Evolutionary conservation across 2,113 vertebrate genomes (phyloP).

Genomic region (Pipa parva): DNA sequence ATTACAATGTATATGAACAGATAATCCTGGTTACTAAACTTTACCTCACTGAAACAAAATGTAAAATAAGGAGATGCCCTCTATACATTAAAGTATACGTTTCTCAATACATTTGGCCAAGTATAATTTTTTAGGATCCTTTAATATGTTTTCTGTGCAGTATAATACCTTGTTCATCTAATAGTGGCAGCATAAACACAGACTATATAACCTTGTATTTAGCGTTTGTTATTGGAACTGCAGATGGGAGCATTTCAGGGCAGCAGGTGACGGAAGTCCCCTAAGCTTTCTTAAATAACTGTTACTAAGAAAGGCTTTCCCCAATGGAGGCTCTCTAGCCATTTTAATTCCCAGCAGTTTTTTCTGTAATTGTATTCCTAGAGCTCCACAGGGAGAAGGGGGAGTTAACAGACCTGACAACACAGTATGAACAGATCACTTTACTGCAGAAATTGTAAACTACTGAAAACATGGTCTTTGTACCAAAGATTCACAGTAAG

Average conservation of each 20-base stretch:
- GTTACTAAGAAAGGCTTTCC: slow-evolving; percentile 6
- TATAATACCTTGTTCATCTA: too few relatives aligned
- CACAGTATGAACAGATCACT: slow-evolving; percentile 99
- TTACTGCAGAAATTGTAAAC: slow-evolving; percentile 77
- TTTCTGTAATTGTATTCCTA: neutral
- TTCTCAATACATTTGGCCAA: too few relatives aligned
- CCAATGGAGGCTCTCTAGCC: slow-evolving; percentile 6
- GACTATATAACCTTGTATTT: too few relatives aligned
- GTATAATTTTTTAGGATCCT: too few relatives aligned
- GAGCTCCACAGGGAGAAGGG: neutral
- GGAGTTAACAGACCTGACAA: slow-evolving; percentile 58
- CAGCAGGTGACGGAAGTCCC: neutral
- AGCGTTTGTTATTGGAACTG: neutral
- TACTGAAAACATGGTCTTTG: slow-evolving; percentile 68
- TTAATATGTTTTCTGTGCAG: too few relatives aligned
- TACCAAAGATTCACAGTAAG: slow-evolving; percentile 83
- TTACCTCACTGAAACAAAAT: too few relatives aligned
- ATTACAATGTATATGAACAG: too few relatives aligned
- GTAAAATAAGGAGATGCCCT: too few relatives aligned
- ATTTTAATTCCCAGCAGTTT: neutral
- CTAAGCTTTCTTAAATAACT: neutral
- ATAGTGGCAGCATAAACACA: too few relatives aligned
- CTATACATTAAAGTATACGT: too few relatives aligned
- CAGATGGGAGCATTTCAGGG: neutral
- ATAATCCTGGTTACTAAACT: too few relatives aligned